A percentile compares a stretch with the other conserved stretches of the same genome.
Conservation (phyloP, 92 coral and sea anemone species). For the Anthopleura xanthogrammica region DNA sequence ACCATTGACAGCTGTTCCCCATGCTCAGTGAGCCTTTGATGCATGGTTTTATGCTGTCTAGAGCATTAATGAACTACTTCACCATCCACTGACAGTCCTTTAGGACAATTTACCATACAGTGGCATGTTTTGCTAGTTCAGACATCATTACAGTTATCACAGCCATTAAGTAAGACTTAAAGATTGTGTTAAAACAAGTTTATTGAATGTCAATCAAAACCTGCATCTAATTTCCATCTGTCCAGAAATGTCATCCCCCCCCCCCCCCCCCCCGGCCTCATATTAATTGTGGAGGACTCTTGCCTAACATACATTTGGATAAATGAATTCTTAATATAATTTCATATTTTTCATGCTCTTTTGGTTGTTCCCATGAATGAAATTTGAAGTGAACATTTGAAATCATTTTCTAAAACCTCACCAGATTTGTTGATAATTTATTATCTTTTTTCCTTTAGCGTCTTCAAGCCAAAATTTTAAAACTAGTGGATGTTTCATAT, state of each 20-base stretch:
- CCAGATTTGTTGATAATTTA: neutral
- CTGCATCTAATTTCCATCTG: too few relatives aligned
- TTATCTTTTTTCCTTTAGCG: constrained; percentile 47
- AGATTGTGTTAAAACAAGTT: too few relatives aligned
- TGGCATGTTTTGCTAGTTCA: constrained; percentile 92
- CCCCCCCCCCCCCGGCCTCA: too few relatives aligned
- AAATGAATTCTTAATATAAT: too few relatives aligned
- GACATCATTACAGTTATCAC: constrained; percentile 29
- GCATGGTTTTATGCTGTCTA: constrained; percentile 96
- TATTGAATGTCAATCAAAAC: too few relatives aligned
- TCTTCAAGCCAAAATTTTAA: constrained; percentile 82
- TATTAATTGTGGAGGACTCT: too few relatives aligned
- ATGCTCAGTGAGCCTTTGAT: constrained; percentile 58
- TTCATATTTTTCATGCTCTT: too few relatives aligned
- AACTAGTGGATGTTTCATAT: constrained; percentile 96
- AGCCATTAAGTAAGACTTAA: too few relatives aligned
- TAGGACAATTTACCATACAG: constrained; percentile 31
- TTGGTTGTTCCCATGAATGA: neutral
- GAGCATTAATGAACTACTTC: constrained; percentile 78
- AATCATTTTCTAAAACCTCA: neutral
- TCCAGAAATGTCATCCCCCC: too few relatives aligned
- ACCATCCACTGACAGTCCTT: constrained; percentile 76
- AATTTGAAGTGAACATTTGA: neutral
- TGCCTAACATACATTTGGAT: neutral
- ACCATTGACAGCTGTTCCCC: constrained; percentile 80